Conservation (phyloP, 2,113 vertebrate genomes). For the Carassius auratus region DNA sequence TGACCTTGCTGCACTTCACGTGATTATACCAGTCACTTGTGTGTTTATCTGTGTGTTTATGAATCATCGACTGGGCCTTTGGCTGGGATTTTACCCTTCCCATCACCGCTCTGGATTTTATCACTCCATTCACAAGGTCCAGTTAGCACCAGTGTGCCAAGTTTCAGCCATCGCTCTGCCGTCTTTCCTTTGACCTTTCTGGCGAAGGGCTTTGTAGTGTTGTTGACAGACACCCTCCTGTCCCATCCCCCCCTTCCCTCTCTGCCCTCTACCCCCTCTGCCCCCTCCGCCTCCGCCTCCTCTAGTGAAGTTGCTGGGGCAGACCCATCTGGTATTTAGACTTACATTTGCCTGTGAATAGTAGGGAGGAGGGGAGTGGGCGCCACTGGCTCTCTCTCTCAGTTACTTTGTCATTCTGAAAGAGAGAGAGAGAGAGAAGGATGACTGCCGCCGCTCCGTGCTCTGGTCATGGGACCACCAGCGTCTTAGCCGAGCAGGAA, state of each 20-base stretch:
- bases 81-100: slow-evolving; percentile 17
- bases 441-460: slow-evolving; percentile 57
- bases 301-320: slow-evolving; percentile 67
- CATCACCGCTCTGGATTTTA: slow-evolving; percentile 43
- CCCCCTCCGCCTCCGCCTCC: slow-evolving; percentile 33
- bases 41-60: not conserved
- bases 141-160: slow-evolving; percentile 56
- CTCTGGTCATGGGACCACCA: slow-evolving; percentile 46
- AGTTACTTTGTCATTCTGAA: slow-evolving; percentile 46
- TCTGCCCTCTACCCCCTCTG: slow-evolving; percentile 33
- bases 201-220: slow-evolving; percentile 57
- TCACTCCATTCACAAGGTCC: slow-evolving; percentile 29
- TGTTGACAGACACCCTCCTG: slow-evolving; percentile 47
- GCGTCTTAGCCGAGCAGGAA: slow-evolving; percentile 44
- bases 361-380: slow-evolving; percentile 54
- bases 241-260: slow-evolving; percentile 18
- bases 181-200: slow-evolving; percentile 49
- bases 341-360: slow-evolving; percentile 73
- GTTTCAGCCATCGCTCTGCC: slow-evolving; percentile 40
- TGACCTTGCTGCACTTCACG: not conserved
- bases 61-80: not conserved
- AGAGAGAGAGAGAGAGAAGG: slow-evolving; percentile 38
- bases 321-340: slow-evolving; percentile 71
- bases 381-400: slow-evolving; percentile 57
- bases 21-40: not conserved